These are phyloP conservation scores for Napeogenes inachia DNA, from an alignment of 2,888 invertebrate genomes.

Conservation along the genomic window DNA sequence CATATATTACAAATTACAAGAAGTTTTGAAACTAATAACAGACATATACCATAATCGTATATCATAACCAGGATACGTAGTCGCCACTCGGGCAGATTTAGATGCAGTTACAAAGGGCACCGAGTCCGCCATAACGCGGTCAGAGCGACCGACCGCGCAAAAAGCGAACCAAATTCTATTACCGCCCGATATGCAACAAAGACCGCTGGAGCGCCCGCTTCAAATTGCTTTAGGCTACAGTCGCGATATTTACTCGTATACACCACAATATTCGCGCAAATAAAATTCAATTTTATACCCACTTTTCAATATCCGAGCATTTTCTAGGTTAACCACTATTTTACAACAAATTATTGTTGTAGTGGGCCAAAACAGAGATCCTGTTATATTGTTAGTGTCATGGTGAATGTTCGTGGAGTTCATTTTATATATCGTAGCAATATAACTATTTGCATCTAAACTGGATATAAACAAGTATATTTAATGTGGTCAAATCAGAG, in stretches of 20 bases:
- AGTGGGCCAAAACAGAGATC: too few species aligned
- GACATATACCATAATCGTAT: constrained; percentile 29
- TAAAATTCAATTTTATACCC: constrained; percentile 54
- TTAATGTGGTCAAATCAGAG: neutral
- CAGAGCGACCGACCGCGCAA: constrained; percentile 63
- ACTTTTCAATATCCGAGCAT: constrained; percentile 33
- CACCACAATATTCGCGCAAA: constrained; percentile 58
- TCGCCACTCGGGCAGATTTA: constrained; percentile 56
- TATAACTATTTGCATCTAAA: neutral
- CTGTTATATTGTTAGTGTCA: too few species aligned
- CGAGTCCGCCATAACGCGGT: constrained; percentile 67
- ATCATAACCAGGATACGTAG: constrained; percentile 51
- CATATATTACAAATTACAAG: neutral
- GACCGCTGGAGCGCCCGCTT: constrained; percentile 67
- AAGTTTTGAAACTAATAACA: neutral
- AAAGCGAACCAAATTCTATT: constrained; percentile 77
- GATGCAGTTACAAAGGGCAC: constrained; percentile 73
- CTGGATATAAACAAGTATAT: neutral
- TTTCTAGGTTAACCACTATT: constrained; percentile 15
- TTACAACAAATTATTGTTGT: too few species aligned
- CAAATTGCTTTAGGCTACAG: constrained; percentile 75
- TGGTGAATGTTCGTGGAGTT: too few species aligned
- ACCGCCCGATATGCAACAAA: constrained; percentile 75
- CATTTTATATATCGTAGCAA: constrained; percentile 4
- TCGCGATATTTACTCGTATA: constrained; percentile 67